These are phyloP conservation scores for Pinna nobilis DNA, from an alignment of 1,140 invertebrate genomes.

Conservation along the genomic window DNA sequence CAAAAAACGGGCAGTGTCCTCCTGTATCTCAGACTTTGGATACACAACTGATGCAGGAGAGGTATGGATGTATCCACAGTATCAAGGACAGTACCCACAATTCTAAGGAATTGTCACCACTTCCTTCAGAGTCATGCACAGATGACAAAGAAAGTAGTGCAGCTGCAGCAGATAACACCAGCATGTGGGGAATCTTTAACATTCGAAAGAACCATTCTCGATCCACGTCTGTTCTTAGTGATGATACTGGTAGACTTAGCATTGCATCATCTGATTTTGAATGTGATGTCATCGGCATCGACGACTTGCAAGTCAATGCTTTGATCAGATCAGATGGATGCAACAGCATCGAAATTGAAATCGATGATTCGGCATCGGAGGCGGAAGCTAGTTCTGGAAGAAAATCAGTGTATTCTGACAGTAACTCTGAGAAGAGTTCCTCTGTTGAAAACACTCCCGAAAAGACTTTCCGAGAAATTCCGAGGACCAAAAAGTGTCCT, in stretches of 20 bases:
- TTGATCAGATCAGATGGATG: constrained; percentile 62
- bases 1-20: constrained; percentile 60
- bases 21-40: constrained; percentile 57
- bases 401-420: not conserved
- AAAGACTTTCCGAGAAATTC: not conserved
- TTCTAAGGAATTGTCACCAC: constrained; percentile 12
- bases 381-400: constrained; percentile 3
- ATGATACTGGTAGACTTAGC: constrained; percentile 30
- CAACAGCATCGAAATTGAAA: constrained; percentile 66
- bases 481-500: constrained; percentile 19
- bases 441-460: not conserved
- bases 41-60: constrained; percentile 58
- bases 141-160: not conserved
- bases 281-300: constrained; percentile 65
- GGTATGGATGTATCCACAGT: constrained; percentile 45
- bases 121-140: too few relatives aligned
- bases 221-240: constrained; percentile 32
- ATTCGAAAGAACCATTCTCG: not conserved
- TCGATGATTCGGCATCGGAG: constrained; percentile 39
- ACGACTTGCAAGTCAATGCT: constrained; percentile 65
- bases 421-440: not conserved
- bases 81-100: constrained; percentile 25
- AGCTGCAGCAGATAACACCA: too few relatives aligned
- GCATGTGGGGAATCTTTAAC: constrained; percentile 12
- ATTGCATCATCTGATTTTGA: constrained; percentile 52